phyloP scores from a whole-genome alignment of 1,140 invertebrate species.

The Calliopsis andreniformis region DNA sequence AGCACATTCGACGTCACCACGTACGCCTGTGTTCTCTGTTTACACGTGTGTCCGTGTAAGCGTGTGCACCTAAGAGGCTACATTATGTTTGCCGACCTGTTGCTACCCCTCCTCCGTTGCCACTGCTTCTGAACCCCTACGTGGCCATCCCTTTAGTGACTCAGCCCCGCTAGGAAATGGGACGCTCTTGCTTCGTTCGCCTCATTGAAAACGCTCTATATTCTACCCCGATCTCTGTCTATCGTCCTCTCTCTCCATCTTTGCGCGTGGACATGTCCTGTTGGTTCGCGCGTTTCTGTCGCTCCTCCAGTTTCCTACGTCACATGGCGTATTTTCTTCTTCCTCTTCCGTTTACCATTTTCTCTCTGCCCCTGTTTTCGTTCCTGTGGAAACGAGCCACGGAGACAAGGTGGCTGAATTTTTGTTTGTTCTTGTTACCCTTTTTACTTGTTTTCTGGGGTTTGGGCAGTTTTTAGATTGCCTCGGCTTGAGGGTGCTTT shows the following conservation, averaged over 20 bases:
- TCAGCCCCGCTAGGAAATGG: constrained; percentile 47
- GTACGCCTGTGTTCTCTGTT: too few relatives aligned
- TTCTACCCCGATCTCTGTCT: constrained; percentile 6
- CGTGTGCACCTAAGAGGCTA: constrained; percentile 72
- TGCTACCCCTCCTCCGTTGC: constrained; percentile 72
- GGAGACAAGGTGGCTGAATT: too few relatives aligned
- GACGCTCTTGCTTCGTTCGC: constrained; percentile 23
- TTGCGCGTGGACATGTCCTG: not conserved
- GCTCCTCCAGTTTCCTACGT: too few relatives aligned
- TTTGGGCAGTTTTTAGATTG: too few relatives aligned
- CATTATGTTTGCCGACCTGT: constrained; percentile 77
- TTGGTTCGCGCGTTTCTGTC: not conserved
- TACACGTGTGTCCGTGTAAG: constrained; percentile 13
- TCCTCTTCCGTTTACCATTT: not conserved
- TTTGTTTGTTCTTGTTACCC: not conserved
- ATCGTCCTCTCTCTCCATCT: not conserved
- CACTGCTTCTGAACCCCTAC: constrained; percentile 53
- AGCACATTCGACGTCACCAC: not conserved
- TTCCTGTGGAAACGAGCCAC: not conserved
- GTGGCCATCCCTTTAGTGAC: constrained; percentile 51
- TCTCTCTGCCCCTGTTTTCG: not conserved
- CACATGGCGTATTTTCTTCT: not conserved
- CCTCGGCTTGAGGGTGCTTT: too few relatives aligned
- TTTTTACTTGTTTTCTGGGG: not conserved
- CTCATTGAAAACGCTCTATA: constrained; percentile 38